Base-by-base conservation (phyloP, 92 coral and sea anemone species). In the Palythoa caribaeorum region DNA sequence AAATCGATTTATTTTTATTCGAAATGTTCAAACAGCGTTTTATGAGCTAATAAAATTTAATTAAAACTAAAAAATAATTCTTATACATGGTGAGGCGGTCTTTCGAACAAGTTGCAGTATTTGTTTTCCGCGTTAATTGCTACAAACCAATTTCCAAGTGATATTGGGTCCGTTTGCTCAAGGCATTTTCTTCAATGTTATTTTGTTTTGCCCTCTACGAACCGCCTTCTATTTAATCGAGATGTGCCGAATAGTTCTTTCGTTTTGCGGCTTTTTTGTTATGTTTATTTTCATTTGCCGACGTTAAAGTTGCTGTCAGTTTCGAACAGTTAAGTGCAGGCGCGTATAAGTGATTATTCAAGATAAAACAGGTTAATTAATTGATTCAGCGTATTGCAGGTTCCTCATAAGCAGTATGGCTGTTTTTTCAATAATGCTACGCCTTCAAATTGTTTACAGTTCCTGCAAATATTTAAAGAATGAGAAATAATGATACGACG, bases 41-140 rank as follows among this genome's bases (percentile, higher is more conserved):
- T 63, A 35, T 47, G 9, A 12, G 1, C 9, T 16, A 6, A 19
- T 12, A 40, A 77, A 77, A 63, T 13, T n/a, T 17, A 65, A 80
- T 47, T 5, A 63, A 40, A 79, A 80, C 14, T 17, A 38, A 19
- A 39, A 62, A 39, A 28, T 28, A 28, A 12, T 21, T 77, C n/a
- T 52, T 28, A 48, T 10, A 10, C 55, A 39, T 39, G n/a, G 13
- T 44, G 28, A 28, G 28, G 36, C 79, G 16, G 6, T 19, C 5
- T 28, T 15, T 36, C 3, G 72, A 39, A 28, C 40, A 81, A 66
- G 75, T 81, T 65, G 62, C 86, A 81, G 20, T 38, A 19, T 21
- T 28, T 81, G 35, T 57, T 44, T 47, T 70, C 11, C 40, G 39
- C 48, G 60, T 80, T 66, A 44, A 77, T 77, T 81, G 62, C 75